Percentiles rank a stretch among this genome's conserved stretches.
phyloP scores from a whole-genome alignment of 2,888 invertebrate species.

The Netelia fuscicornis region DNA sequence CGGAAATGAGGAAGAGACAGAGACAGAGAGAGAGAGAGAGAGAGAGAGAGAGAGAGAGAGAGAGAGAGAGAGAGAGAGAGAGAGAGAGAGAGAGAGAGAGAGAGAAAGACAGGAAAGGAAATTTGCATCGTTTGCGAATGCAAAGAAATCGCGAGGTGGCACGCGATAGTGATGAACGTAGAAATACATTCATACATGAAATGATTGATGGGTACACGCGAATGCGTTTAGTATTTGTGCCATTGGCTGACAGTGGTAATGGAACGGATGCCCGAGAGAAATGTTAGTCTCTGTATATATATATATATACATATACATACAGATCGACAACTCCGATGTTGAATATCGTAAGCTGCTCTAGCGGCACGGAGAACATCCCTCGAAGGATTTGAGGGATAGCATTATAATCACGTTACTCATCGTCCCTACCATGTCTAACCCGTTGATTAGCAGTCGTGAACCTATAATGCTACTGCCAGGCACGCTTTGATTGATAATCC shows the following conservation, averaged over 20 bases:
- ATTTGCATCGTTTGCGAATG: constrained; percentile 16
- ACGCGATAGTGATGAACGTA: constrained; percentile 23
- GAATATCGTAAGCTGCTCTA: constrained; percentile 50
- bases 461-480: constrained; percentile 49
- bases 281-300: constrained; percentile 5
- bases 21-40: not conserved
- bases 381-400: constrained; percentile 69
- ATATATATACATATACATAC: constrained; percentile 20
- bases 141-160: constrained; percentile 29
- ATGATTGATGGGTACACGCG: constrained; percentile 62
- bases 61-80: not conserved
- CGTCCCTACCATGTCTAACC: constrained; percentile 48
- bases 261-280: constrained; percentile 41
- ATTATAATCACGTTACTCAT: constrained; percentile 68
- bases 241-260: constrained; percentile 36
- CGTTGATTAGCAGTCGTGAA: constrained; percentile 54
- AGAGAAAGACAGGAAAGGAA: not conserved
- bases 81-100: not conserved
- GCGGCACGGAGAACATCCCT: constrained; percentile 5
- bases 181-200: constrained; percentile 22
- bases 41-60: not conserved
- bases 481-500: constrained; percentile 61
- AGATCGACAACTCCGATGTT: constrained; percentile 21
- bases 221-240: constrained; percentile 59
- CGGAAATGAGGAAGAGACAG: not conserved